Evolutionary conservation across 2,888 invertebrate genomes (phyloP), one percentile per base, ranked within the genome.

Genomic region (Sycophila texana): DNA sequence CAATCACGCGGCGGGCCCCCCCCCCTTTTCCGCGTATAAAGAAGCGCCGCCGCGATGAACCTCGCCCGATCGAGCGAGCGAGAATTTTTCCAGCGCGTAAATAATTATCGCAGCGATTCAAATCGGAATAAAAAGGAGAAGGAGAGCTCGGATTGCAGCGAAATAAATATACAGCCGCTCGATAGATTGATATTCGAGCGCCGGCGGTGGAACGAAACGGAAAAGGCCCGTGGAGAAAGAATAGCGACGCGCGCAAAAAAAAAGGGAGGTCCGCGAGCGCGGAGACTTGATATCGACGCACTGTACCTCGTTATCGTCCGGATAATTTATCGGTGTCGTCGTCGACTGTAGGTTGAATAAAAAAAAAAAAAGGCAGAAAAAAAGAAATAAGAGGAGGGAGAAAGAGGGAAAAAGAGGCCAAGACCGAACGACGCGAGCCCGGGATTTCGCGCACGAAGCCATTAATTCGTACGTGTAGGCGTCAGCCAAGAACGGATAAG

Each of bases 401-500:
- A 39, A 20, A 3, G n/a, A 20, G 5, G n/a, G 14, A 63, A 53
- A 73, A 53, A 53, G 53, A 53, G 53, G 39, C 39, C 39, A 39
- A 39, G 39, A 39, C 39, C 39, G 39, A n/a, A n/a, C 53, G 53
- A n/a, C 14, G 53, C 14, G 26, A 20, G 18, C 2, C n/a, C 12
- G 47, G 26, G 39, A 71, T 73, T 74, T 74, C 65, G 55, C 84
- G 85, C 83, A 85, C 83, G 83, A 82, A 86, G 87, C 88, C 88
- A 88, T 88, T 89, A 89, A 89, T 88, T 88, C 71, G 87, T 86
- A 88, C 86, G 87, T 87, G 88, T 86, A 86, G 86, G 88, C 88
- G 88, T 88, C 88, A 87, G 88, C 88, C 87, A 88, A 87, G 87
- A 88, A 86, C 86, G 86, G 86, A 89, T 88, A 89, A 89, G 88